phyloP scores from a whole-genome alignment of 2,113 vertebrate species.

The Uria lomvia region DNA sequence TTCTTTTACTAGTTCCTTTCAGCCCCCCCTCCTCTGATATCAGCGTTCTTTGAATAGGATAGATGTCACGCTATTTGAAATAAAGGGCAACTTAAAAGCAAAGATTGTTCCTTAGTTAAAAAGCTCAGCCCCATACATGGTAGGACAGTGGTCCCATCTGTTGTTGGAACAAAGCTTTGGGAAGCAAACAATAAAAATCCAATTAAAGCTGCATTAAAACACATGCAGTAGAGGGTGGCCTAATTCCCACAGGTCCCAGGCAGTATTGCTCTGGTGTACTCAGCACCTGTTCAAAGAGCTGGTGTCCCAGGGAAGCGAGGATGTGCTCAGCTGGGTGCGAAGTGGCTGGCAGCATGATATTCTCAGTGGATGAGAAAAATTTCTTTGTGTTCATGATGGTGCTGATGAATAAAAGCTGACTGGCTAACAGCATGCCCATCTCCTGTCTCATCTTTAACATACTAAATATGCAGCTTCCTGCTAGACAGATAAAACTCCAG shows the following conservation, averaged over 20 bases:
- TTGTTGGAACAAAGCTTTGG: not conserved
- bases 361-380: not conserved
- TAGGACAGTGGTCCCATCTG: not conserved
- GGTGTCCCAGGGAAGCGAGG: not conserved
- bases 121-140: not conserved
- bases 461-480: not conserved
- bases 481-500: not conserved
- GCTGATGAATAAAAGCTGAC: not conserved
- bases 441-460: not conserved
- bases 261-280: not conserved
- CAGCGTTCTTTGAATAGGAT: not conserved
- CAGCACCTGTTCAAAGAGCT: not conserved
- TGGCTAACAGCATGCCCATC: not conserved
- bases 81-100: not conserved
- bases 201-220: not conserved
- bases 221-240: not conserved
- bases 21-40: not conserved
- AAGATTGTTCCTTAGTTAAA: not conserved
- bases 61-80: not conserved
- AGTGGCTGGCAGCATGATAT: not conserved
- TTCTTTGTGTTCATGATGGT: not conserved
- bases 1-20: not conserved
- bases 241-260: not conserved
- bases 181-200: not conserved
- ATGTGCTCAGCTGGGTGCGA: not conserved